Evolutionary conservation across 2,113 vertebrate species (phyloP).

Genomic region (Azemiops feae): DNA sequence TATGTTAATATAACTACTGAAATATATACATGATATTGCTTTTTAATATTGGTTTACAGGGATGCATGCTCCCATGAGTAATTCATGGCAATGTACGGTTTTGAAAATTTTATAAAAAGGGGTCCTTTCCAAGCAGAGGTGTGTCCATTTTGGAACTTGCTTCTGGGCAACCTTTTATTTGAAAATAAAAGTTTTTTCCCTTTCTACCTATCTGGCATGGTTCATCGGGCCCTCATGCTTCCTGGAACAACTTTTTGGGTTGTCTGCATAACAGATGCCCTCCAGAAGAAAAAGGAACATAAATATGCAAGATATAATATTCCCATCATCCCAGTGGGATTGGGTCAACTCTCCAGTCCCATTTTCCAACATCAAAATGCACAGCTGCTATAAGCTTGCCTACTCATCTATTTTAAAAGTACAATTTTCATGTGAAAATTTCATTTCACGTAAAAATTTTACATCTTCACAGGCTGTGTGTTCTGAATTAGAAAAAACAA

Average conservation of each 20-base stretch:
- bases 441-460: not conserved
- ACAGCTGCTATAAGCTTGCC: not conserved
- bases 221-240: too few species aligned
- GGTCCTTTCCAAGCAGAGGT: too few species aligned
- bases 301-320: not conserved
- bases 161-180: too few species aligned
- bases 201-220: too few species aligned
- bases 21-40: not conserved
- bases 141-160: too few species aligned
- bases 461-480: not conserved
- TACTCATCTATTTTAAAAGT: not conserved
- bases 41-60: too few species aligned
- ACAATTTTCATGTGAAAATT: not conserved
- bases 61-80: too few species aligned
- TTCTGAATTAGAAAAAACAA: not conserved
- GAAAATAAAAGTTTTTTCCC: too few species aligned
- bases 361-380: not conserved
- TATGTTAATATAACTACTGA: not conserved
- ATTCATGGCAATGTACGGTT: too few species aligned
- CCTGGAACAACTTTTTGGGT: not conserved
- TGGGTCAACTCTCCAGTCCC: not conserved
- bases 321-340: not conserved
- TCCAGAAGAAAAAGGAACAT: not conserved
- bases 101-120: too few species aligned
- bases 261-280: not conserved